Percentiles rank a stretch among this genome's conserved stretches.
Conservation (phyloP, 2,113 vertebrate species). For the Vimba vimba region DNA sequence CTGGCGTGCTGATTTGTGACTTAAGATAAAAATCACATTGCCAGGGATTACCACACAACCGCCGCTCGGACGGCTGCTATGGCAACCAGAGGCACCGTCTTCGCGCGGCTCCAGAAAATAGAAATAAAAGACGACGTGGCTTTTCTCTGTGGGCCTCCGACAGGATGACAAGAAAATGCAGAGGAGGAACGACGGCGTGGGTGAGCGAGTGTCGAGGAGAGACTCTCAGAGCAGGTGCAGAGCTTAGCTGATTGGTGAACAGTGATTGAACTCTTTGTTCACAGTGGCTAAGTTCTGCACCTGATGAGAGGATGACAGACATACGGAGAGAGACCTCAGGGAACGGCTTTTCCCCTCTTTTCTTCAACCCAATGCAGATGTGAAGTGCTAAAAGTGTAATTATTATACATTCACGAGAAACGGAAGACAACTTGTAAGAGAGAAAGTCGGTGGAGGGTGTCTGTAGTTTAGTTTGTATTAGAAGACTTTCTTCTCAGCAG, state of each 20-base stretch:
- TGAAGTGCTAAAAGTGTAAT: conserved; percentile 38
- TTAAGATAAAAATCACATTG: conserved; percentile 99
- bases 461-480: background rate
- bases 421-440: no score
- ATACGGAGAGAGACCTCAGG: conserved; percentile 15
- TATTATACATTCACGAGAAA: conserved; percentile 29
- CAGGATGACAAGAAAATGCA: conserved; percentile 53
- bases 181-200: conserved; percentile 24
- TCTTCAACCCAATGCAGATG: conserved; percentile 21
- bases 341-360: background rate
- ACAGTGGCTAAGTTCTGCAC: conserved; percentile 99
- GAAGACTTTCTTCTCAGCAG: background rate
- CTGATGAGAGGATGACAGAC: conserved; percentile 88
- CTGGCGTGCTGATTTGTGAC: conserved; percentile 99
- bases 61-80: conserved; percentile 83
- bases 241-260: conserved; percentile 99
- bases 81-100: conserved; percentile 69
- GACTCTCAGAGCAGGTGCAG: conserved; percentile 94
- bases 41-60: conserved; percentile 99
- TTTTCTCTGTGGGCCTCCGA: conserved; percentile 55
- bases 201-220: conserved; percentile 60
- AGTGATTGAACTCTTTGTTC: conserved; percentile 99
- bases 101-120: conserved; percentile 50
- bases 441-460: background rate
- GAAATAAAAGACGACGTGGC: conserved; percentile 63